Conservation (phyloP, 2,888 invertebrate species). For the Cerastoderma edule region DNA sequence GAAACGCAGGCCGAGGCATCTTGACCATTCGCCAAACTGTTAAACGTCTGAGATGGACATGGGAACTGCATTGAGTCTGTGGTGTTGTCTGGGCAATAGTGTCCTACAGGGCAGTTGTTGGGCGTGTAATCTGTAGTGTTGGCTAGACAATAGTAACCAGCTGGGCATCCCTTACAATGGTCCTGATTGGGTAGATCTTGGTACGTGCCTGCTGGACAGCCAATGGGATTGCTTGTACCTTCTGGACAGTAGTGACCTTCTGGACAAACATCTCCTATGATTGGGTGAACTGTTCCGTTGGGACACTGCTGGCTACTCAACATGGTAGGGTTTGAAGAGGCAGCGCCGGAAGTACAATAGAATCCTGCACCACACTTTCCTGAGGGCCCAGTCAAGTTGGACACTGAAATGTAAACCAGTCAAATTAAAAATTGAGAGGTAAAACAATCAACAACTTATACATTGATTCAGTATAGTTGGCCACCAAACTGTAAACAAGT, state of each 20-base stretch:
- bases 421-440: no score
- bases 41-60: slow-evolving; percentile 77
- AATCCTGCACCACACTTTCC: slow-evolving; percentile 76
- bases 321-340: slow-evolving; percentile 78
- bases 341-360: slow-evolving; percentile 77
- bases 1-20: slow-evolving; percentile 64
- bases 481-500: no score
- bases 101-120: slow-evolving; percentile 77
- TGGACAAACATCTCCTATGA: slow-evolving; percentile 79
- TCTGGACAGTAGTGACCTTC: slow-evolving; percentile 77
- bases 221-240: slow-evolving; percentile 77
- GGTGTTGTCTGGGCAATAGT: slow-evolving; percentile 75
- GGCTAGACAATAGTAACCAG: slow-evolving; percentile 78
- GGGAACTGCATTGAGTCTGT: slow-evolving; percentile 70
- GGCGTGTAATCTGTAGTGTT: slow-evolving; percentile 78
- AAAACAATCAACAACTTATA: no score
- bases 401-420: slow-evolving; percentile 63
- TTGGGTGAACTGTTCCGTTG: slow-evolving; percentile 77
- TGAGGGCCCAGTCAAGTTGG: slow-evolving; percentile 72
- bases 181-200: slow-evolving; percentile 78
- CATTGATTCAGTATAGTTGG: no score
- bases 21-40: slow-evolving; percentile 70
- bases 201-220: slow-evolving; percentile 80
- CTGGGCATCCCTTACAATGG: slow-evolving; percentile 78
- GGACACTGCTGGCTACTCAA: slow-evolving; percentile 80